Conservation (phyloP, 1,140 invertebrate species). For the Drosophila nasuta region DNA sequence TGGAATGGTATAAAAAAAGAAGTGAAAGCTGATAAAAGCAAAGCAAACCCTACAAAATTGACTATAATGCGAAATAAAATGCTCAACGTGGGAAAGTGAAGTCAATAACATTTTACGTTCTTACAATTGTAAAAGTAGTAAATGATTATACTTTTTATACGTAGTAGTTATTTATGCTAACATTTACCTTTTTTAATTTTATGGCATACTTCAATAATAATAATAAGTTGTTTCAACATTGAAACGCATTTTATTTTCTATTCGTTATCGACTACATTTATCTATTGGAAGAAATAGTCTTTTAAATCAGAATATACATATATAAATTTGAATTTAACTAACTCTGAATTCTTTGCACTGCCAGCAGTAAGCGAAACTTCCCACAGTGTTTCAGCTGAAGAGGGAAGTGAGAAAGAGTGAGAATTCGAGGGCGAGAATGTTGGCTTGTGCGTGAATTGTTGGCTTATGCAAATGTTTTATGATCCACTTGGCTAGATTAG, state of each 20-base stretch:
- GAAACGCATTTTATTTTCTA: no score
- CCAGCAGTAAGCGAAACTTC: background rate
- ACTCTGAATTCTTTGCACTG: background rate
- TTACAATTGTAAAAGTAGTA: no score
- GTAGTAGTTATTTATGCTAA: no score
- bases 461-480: constrained; percentile 67
- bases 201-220: no score
- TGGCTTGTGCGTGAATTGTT: constrained; percentile 28
- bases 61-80: constrained; percentile 5
- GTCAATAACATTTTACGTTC: background rate
- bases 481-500: constrained; percentile 65
- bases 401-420: background rate
- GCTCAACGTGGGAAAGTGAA: background rate
- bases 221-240: no score
- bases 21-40: background rate
- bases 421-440: background rate
- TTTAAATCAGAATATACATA: background rate
- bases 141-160: no score
- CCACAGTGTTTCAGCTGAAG: background rate
- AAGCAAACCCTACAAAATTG: background rate
- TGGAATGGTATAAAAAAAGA: background rate
- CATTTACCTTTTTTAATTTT: no score
- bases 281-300: background rate
- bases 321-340: background rate
- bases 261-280: background rate